A percentile compares a stretch with the other conserved stretches of the same genome.
phyloP scores from a whole-genome alignment of 1,140 invertebrate genomes.

The Kradibia gibbosae region DNA sequence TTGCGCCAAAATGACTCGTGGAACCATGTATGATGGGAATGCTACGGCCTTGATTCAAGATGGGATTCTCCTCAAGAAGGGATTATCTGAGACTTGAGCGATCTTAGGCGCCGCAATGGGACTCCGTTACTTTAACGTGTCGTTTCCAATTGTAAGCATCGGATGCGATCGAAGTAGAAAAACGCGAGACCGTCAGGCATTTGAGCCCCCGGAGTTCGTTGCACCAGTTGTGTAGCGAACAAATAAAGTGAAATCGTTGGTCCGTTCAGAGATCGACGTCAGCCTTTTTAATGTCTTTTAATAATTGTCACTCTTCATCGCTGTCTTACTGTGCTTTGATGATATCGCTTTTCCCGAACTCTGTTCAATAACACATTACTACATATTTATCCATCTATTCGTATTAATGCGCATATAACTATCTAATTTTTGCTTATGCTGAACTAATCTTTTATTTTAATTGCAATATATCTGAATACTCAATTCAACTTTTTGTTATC shows the following conservation, averaged over 20 bases:
- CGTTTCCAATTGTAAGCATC: constrained; percentile 70
- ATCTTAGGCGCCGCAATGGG: constrained; percentile 6
- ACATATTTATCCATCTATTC: neutral
- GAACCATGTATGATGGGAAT: neutral
- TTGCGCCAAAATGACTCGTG: neutral
- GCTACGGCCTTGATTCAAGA: neutral
- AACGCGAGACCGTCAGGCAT: constrained; percentile 39
- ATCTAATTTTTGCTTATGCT: neutral
- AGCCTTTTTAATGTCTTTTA: neutral
- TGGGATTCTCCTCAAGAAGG: too few relatives aligned
- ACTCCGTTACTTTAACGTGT: constrained; percentile 68
- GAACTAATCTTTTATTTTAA: neutral
- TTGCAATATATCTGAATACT: neutral
- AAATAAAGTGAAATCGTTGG: neutral
- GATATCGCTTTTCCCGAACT: constrained; percentile 1
- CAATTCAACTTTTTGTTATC: neutral
- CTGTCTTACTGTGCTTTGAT: constrained; percentile 36
- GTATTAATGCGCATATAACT: neutral
- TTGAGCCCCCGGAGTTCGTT: constrained; percentile 39
- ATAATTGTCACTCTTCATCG: constrained; percentile 38
- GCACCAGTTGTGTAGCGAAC: constrained; percentile 3
- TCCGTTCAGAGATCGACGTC: neutral
- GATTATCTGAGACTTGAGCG: too few relatives aligned
- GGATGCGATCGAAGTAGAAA: constrained; percentile 59
- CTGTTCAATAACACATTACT: neutral